These are phyloP conservation scores for Perccottus glenii DNA, from an alignment of 2,113 vertebrate genomes.

Conservation along the genomic window DNA sequence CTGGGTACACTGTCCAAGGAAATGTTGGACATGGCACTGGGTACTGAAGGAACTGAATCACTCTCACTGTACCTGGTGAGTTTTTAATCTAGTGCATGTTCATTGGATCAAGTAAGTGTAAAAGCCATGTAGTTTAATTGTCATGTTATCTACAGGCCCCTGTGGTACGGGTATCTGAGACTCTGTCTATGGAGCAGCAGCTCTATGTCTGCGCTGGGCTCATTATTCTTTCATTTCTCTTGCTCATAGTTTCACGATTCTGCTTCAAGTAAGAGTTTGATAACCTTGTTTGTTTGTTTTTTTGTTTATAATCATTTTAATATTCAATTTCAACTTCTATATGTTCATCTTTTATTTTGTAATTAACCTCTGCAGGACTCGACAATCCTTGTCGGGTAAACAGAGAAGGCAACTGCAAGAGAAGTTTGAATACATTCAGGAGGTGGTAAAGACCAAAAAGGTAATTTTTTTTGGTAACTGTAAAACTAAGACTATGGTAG, in stretches of 20 bases:
- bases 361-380: slow-evolving; percentile 67
- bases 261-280: slow-evolving; percentile 73
- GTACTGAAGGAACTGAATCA: slow-evolving; percentile 60
- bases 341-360: background rate
- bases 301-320: background rate
- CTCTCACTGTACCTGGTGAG: slow-evolving; percentile 79
- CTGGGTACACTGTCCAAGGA: slow-evolving; percentile 74
- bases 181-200: slow-evolving; percentile 71
- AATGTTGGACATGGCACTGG: slow-evolving; percentile 70
- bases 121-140: background rate
- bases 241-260: slow-evolving; percentile 78
- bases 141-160: slow-evolving; percentile 64
- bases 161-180: slow-evolving; percentile 58
- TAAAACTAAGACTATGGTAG: background rate
- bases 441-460: slow-evolving; percentile 83
- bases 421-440: slow-evolving; percentile 79
- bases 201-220: slow-evolving; percentile 73
- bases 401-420: slow-evolving; percentile 82
- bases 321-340: too few relatives aligned
- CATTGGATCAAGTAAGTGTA: too few relatives aligned
- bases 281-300: background rate
- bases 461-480: slow-evolving; percentile 48
- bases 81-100: background rate
- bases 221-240: slow-evolving; percentile 75
- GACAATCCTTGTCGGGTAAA: slow-evolving; percentile 77